Evolutionary conservation across 2,888 invertebrate genomes (phyloP).

Genomic region (Netelia virgata): DNA sequence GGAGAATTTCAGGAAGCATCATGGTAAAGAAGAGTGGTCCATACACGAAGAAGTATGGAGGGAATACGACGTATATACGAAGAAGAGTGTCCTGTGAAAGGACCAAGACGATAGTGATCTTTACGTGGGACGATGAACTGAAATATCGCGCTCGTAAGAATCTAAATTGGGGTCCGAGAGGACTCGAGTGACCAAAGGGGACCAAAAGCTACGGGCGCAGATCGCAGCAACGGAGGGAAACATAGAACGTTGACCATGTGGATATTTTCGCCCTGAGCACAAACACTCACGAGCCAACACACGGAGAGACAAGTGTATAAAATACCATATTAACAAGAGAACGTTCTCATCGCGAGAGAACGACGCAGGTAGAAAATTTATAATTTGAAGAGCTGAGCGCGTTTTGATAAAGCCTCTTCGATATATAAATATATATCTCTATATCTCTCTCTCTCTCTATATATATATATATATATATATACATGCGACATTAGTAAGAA

Average conservation of each 20-base stretch:
- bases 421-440: constrained; percentile 15
- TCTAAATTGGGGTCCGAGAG: constrained; percentile 81
- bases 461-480: constrained; percentile 18
- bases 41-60: constrained; percentile 57
- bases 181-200: constrained; percentile 69
- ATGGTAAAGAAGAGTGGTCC: constrained; percentile 40
- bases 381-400: constrained; percentile 61
- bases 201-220: constrained; percentile 68
- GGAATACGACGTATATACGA: constrained; percentile 22
- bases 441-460: too few species aligned
- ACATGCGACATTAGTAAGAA: constrained; percentile 61
- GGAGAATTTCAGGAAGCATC: constrained; percentile 73
- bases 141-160: constrained; percentile 83
- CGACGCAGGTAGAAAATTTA: constrained; percentile 67
- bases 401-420: constrained; percentile 59
- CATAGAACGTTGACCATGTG: constrained; percentile 60
- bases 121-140: constrained; percentile 78
- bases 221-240: constrained; percentile 59
- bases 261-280: constrained; percentile 56
- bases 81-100: constrained; percentile 65
- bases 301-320: constrained; percentile 13
- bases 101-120: constrained; percentile 77
- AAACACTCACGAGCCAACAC: constrained; percentile 28
- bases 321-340: constrained; percentile 7
- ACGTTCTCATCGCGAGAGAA: constrained; percentile 59